Percentiles rank a stretch among this genome's conserved stretches.
These are phyloP conservation scores for Lycophotia porphyrea DNA, from an alignment of 2,888 invertebrate genomes.

Conservation along the genomic window DNA sequence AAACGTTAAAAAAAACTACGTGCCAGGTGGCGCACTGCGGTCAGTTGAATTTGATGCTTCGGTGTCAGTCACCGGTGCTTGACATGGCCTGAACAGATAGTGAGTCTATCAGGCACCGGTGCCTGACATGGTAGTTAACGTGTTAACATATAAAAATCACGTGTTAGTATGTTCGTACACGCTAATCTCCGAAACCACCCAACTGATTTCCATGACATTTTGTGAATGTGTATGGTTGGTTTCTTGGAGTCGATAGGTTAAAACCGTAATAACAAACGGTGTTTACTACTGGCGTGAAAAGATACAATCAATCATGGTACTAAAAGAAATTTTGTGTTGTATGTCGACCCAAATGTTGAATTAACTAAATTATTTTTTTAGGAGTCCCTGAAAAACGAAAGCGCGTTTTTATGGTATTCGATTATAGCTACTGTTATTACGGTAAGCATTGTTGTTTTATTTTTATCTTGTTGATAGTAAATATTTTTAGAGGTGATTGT, in stretches of 20 bases:
- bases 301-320: slow-evolving; percentile 4
- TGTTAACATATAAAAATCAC: not conserved
- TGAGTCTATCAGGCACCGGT: no score
- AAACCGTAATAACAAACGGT: not conserved
- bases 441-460: slow-evolving; percentile 88
- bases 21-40: no score
- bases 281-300: slow-evolving; percentile 1
- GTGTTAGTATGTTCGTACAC: not conserved
- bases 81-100: no score
- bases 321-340: not conserved
- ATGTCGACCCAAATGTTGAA: slow-evolving; percentile 28
- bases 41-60: no score
- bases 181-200: not conserved
- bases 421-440: slow-evolving; percentile 97
- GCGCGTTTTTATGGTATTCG: slow-evolving; percentile 95
- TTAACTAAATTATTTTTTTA: slow-evolving; percentile 86
- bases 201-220: not conserved
- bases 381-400: slow-evolving; percentile 96
- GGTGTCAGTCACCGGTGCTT: no score
- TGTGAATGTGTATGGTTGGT: not conserved
- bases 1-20: no score
- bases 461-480: slow-evolving; percentile 18
- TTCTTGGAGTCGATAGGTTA: not conserved
- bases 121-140: no score
- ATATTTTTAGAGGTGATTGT: not conserved